Base-by-base conservation (phyloP, 2,888 invertebrate genomes). In the Metallyticus violacea region DNA sequence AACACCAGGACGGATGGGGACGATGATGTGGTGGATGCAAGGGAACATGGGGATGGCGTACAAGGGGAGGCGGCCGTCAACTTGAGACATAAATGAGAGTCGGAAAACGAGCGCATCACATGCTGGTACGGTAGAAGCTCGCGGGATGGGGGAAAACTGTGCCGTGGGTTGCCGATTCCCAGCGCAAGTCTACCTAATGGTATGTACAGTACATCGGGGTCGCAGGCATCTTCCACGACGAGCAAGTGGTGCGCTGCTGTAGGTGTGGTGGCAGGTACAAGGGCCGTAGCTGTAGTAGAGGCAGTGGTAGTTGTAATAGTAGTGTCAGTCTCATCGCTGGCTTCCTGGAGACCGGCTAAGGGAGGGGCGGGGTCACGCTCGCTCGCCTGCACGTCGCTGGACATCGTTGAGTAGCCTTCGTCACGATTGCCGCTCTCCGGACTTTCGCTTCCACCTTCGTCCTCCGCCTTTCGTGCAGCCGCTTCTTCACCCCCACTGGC, bases 331-430 rank as follows among this genome's bases (percentile, higher is more conserved):
- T 86, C 95, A 90, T 95, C 96, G 25, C 95, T 95, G 9, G 95
- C 95, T 90, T 96, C 96, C 91, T 96, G 95, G 62, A 96, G 93
- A 90, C 96, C 96, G n/a, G 86, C 77, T 26, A 81, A n/a, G 26
- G 86, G 40, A 1, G 40, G 26, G 1, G 76, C 77, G 22, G 79
- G 76, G 7, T 78, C 82, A 22, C 81, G 81, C 22, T 27, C 83
- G 25, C 79, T 78, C 0, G 95, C 95, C 91, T 96, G 96, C 0
- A 96, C 96, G 90, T 96, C 96, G 88, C 96, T 96, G 15, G 96
- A 96, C 96, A 96, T 96, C 5, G 96, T 96, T 87, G 96, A 96
- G 91, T 96, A 96, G 26, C 96, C 96, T 91, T 96, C 96, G 92
- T 96, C 96, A 89, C 96, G 94, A 89, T 96, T 96, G 79, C 95